These are phyloP conservation scores for Phrynocephalus versicolor DNA, from an alignment of 2,113 vertebrate species.

Conservation along the genomic window DNA sequence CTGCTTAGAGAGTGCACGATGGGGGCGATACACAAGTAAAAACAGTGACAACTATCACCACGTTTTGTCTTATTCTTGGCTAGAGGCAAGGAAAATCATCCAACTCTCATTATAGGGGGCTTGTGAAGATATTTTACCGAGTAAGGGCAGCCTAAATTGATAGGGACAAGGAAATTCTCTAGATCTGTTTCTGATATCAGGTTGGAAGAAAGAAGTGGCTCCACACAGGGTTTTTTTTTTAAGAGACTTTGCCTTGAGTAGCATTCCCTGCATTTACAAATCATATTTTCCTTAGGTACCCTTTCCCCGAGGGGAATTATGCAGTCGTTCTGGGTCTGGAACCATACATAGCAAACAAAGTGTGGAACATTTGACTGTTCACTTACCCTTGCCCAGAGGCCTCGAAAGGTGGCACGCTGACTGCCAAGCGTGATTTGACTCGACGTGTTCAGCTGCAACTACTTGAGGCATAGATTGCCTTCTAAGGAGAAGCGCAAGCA, in stretches of 20 bases:
- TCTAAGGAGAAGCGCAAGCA: constrained; percentile 13
- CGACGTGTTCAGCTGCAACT: not conserved
- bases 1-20: no score
- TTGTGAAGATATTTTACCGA: no score
- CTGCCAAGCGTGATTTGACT: constrained; percentile 13
- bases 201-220: not conserved
- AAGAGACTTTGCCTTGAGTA: no score
- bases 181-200: not conserved
- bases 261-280: not conserved
- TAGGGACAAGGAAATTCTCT: not conserved
- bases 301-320: not conserved
- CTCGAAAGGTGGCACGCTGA: not conserved
- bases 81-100: no score
- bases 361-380: constrained; percentile 28
- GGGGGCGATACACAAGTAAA: no score
- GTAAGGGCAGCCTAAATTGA: not conserved
- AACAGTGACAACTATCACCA: no score
- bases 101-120: no score
- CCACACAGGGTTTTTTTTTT: not conserved
- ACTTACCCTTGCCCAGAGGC: constrained; percentile 19
- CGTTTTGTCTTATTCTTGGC: no score
- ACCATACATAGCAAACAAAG: constrained; percentile 6
- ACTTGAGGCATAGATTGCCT: not conserved
- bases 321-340: not conserved
- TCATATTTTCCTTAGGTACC: not conserved